Base-by-base conservation (phyloP, 2,888 invertebrate genomes). In the Apoda limacodes region DNA sequence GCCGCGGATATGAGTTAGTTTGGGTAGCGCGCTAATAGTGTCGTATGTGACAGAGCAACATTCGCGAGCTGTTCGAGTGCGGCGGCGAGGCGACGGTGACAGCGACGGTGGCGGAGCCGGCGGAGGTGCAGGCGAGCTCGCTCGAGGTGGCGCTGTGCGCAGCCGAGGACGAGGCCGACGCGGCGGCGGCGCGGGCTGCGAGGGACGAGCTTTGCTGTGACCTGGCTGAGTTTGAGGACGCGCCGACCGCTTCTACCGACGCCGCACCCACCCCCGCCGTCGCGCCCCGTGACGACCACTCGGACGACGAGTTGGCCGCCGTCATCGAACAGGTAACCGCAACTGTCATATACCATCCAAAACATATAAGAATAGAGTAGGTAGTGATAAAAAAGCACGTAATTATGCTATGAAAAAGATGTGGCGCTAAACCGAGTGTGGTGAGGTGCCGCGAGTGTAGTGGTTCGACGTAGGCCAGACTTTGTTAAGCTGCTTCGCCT, bases 101-200 rank as follows among this genome's bases (percentile, higher is more conserved):
- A 90, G 66, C 15, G 38, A 31, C n/a, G 33, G 19, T 23, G 38
- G 22, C 22, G 33, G 30, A 15, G 15, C 70, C 91, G 93, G 66
- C 74, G 92, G 32, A 90, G 92, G 61, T 92, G 41, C 87, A 91
- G 31, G 42, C 53, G 81, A 86, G 43, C 60, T 82, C 55, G 80
- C 83, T 92, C 38, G 94, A 93, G 74, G 84, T 76, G 46, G 96
- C 95, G 25, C 82, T 98, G 39, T 93, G 94, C 13, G 90, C 93
- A 30, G 95, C 92, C 28, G 97, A 98, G 72, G 98, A 98, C 71
- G 97, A 95, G 61, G 90, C 91, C 35, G 98, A 98, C 76, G 95
- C 94, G 11, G 88, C 89, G 47, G 97, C 97, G 5, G 94, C 95
- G 1, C 86, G 85, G 52, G 91, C 89, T 1, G 95, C 95, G 3